Percentiles rank a stretch among this genome's conserved stretches.
These are phyloP conservation scores for Todiramphus saurophagus DNA, from an alignment of 2,113 vertebrate genomes.

Conservation along the genomic window DNA sequence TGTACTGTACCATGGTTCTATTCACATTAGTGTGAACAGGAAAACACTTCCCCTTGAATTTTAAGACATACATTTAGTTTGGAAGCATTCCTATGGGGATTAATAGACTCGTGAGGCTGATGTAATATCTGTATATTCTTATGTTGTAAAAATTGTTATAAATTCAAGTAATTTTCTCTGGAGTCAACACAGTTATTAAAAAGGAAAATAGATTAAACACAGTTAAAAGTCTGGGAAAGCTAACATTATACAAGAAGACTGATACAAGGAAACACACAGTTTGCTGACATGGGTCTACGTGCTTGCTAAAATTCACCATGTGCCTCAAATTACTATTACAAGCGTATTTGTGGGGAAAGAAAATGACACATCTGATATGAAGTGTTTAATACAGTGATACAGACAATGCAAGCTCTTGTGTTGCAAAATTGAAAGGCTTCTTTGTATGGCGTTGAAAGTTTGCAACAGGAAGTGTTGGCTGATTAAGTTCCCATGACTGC, in stretches of 20 bases:
- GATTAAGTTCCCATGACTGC: not conserved
- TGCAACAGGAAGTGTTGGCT: not conserved
- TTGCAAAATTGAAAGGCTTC: constrained; percentile 44
- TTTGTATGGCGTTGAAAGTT: not conserved
- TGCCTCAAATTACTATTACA: not conserved
- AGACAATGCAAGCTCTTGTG: not conserved
- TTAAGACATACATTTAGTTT: not conserved
- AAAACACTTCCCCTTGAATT: not conserved
- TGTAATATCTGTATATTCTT: not conserved
- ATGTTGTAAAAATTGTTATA: not conserved
- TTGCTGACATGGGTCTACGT: not conserved
- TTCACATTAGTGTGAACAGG: not conserved
- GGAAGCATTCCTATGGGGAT: not conserved
- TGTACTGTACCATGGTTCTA: not conserved
- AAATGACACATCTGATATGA: not conserved
- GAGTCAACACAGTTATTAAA: not conserved
- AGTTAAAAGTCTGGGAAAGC: not conserved
- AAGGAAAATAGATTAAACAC: not conserved
- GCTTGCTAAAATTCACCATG: not conserved
- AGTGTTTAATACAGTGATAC: not conserved
- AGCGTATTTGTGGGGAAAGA: not conserved
- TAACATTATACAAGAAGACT: not conserved
- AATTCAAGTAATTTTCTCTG: not conserved
- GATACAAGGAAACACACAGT: not conserved
- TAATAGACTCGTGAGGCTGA: not conserved